phyloP scores from a whole-genome alignment of 2,888 invertebrate species.

The Spilarctia lutea region DNA sequence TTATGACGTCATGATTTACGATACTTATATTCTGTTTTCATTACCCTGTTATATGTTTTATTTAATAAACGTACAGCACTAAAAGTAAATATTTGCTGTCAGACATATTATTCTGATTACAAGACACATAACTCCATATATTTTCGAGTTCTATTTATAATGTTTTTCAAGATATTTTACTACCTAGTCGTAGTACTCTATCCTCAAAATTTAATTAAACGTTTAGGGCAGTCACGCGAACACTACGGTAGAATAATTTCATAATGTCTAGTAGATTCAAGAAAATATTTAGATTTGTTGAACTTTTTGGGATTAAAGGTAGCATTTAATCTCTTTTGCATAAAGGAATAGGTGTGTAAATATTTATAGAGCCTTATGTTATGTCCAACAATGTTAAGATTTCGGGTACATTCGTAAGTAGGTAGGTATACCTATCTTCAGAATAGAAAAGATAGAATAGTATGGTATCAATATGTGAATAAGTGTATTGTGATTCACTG shows the following conservation, averaged over 20 bases:
- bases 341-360: background rate
- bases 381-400: background rate
- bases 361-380: background rate
- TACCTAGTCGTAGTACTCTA: too few relatives aligned
- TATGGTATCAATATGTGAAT: background rate
- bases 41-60: constrained; percentile 1
- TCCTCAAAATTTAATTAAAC: too few relatives aligned
- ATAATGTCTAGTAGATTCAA: background rate
- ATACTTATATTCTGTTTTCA: constrained; percentile 7
- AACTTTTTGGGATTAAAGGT: background rate
- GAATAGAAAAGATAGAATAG: too few relatives aligned
- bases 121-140: too few relatives aligned
- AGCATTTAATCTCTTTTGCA: background rate
- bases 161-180: too few relatives aligned
- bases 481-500: too few relatives aligned
- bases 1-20: constrained; percentile 3
- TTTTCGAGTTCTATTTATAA: too few relatives aligned
- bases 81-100: constrained; percentile 7
- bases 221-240: too few relatives aligned
- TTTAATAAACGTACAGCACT: background rate
- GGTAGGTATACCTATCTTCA: too few relatives aligned
- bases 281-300: background rate
- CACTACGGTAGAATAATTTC: background rate
- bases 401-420: background rate
- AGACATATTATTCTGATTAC: background rate